Conservation (phyloP, 2,888 invertebrate genomes). For the Diaphora mendica region DNA sequence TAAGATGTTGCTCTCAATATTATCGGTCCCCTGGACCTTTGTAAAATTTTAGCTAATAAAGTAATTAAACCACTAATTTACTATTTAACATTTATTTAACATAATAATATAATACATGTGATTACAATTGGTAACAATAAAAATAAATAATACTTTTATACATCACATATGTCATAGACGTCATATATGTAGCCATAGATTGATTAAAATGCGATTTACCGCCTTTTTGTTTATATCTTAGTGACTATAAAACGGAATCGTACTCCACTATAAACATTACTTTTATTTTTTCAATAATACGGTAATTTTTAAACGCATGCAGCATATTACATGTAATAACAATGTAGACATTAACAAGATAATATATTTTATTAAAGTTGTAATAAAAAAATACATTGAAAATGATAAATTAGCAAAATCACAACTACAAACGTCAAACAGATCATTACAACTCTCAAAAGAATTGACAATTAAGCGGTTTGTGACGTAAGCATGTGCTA, state of each 20-base stretch:
- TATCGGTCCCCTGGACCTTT: no score
- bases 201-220: not conserved
- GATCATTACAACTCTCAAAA: not conserved
- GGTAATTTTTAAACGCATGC: not conserved
- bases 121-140: slow-evolving; percentile 31
- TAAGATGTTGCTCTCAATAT: no score
- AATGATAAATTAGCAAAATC: not conserved
- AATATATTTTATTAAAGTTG: not conserved
- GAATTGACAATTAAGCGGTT: not conserved
- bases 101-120: slow-evolving; percentile 47
- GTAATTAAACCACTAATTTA: not conserved
- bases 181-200: slow-evolving; percentile 1
- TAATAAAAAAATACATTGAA: not conserved
- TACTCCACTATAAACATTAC: not conserved
- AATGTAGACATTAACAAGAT: not conserved
- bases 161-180: slow-evolving; percentile 24
- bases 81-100: slow-evolving; percentile 45
- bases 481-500: not conserved
- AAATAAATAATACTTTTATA: slow-evolving; percentile 36
- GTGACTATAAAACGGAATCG: not conserved
- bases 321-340: not conserved
- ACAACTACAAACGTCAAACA: not conserved
- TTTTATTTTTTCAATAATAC: not conserved
- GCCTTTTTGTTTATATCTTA: not conserved
- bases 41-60: not conserved